Percentiles rank a stretch among this genome's conserved stretches.
phyloP scores from a whole-genome alignment of 2,797 vertebrate species.

The Galago senegalensis region DNA sequence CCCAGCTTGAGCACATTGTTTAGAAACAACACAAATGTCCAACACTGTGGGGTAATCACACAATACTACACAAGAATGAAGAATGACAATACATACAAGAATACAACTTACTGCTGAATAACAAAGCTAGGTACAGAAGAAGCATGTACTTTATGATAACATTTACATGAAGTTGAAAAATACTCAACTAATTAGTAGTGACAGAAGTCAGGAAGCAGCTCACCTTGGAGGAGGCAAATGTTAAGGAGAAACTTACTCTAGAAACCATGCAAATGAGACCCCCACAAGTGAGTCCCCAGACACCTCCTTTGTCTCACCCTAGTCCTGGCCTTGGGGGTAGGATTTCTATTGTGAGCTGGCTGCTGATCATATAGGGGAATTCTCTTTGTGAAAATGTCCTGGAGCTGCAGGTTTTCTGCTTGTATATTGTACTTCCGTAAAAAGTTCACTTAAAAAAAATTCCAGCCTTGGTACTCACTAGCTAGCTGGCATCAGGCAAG shows the following conservation, averaged over 20 bases:
- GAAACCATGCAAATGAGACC: neutral
- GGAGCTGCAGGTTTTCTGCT: neutral
- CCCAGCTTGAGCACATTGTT: neutral
- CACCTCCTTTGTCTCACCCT: neutral
- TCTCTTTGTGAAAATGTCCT: neutral
- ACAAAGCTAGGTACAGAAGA: neutral
- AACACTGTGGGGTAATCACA: neutral
- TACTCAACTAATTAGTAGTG: neutral
- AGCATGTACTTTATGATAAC: neutral
- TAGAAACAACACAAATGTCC: neutral
- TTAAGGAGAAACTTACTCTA: neutral
- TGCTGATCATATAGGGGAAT: neutral
- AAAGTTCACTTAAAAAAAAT: neutral
- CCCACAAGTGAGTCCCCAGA: neutral
- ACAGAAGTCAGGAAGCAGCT: neutral
- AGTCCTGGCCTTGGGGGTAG: neutral
- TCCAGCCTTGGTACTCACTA: neutral
- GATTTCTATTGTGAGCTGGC: neutral
- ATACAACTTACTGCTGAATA: neutral
- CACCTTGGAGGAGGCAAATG: neutral
- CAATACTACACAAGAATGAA: too few relatives aligned
- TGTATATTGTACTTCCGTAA: neutral
- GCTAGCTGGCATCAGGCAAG: neutral
- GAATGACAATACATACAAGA: neutral
- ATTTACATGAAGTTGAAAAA: neutral